Evolutionary conservation across 2,797 vertebrate genomes (phyloP).

Genomic region (Paramormyrops hopkinsi): DNA sequence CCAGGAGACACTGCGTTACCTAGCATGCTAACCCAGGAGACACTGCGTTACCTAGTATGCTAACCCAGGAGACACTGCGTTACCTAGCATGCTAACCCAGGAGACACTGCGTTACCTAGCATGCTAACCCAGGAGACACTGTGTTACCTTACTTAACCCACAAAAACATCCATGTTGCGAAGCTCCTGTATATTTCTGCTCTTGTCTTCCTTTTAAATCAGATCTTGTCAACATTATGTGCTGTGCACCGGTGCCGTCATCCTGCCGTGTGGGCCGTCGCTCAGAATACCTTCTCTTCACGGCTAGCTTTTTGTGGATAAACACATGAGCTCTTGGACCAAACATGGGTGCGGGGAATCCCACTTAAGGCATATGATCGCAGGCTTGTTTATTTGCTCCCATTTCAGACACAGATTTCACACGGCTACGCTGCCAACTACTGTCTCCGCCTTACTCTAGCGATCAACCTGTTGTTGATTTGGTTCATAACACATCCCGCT

Average conservation of each 20-base stretch:
- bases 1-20: background rate
- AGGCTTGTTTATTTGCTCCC: background rate
- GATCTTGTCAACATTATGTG: background rate
- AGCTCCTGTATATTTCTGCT: background rate
- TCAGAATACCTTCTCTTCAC: background rate
- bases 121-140: background rate
- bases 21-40: no score
- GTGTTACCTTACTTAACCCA: background rate
- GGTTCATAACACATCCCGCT: background rate
- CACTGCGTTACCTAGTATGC: background rate
- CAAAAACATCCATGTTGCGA: background rate
- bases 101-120: no score
- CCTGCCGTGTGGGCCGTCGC: background rate
- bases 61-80: background rate
- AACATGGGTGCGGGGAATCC: background rate
- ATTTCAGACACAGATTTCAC: background rate
- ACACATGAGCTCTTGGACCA: background rate
- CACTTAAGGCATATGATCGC: background rate
- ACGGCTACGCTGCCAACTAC: background rate
- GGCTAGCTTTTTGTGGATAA: background rate
- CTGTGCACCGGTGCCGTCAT: background rate
- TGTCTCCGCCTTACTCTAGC: background rate
- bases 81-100: background rate
- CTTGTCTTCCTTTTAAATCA: background rate
- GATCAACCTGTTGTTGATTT: conserved; percentile 11